Base-by-base conservation (phyloP, 2,797 vertebrate genomes). In the Molossus alvarezi region DNA sequence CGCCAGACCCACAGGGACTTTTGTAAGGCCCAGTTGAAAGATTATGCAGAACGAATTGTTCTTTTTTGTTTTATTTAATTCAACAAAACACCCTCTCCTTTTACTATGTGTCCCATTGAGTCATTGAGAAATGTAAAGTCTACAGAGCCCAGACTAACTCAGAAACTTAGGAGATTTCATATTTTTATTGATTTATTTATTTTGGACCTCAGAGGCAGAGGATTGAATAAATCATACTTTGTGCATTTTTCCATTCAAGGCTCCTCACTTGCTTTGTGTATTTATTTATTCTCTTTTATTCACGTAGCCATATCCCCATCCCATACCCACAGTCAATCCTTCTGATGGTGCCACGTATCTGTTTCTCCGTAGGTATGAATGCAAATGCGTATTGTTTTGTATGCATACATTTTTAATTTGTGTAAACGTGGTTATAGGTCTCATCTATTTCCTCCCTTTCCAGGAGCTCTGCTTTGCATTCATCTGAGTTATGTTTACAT, bases 381-480 rank as follows among this genome's bases (percentile, higher is more conserved):
- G 69, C 13, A 95, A 95, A 89, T 92, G 9, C 18, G 13, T 48
- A 62, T 48, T 95, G 27, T 48, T 89, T 95, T 83, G 27, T 62
- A 88, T 76, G 79, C 55, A 88, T 48, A 21, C 21, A 69, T 91
- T 95, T 96, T 95, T 65, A 62, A 72, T 91, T 91, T 93, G 60
- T 84, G 20, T 76, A 93, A 94, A 81, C 83, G 41, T 69, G 75
- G n/a, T 85, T 79, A 75, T 18, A 62, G 29, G 80, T 96, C 25
- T 60, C 65, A 76, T 83, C 81, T 65, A 55, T 48, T 65, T 51
- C 75, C 84, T 84, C 5, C 21, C 13, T 71, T 73, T 58, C 29
- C 76, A 64, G 0, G 0, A 76, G 23, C 55, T 89, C 27, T 62
- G 53, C 69, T 91, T 85, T 67, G 75, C n/a, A 65, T 65, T 33